Percentiles rank a stretch among this genome's conserved stretches.
Evolutionary conservation across 64 coral and sea anemone genomes (phyloP).

Genomic region (Orbicella faveolata): DNA sequence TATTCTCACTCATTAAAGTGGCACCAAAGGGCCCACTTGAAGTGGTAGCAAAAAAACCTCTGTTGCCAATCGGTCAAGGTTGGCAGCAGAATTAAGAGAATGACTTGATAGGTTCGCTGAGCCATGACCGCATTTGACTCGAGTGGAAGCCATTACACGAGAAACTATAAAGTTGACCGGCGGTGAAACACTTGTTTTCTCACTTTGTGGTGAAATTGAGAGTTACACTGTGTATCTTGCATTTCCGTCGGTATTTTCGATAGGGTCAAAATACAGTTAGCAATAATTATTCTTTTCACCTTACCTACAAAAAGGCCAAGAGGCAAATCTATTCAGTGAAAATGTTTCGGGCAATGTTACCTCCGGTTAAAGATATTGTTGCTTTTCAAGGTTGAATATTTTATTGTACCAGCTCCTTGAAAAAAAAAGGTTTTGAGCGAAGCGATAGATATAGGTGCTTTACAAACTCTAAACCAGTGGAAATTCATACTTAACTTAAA

Average conservation of each 20-base stretch:
- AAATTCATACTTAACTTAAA: no score
- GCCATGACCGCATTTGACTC: neutral
- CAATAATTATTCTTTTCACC: neutral
- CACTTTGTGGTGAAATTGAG: neutral
- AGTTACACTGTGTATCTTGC: neutral
- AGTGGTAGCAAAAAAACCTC: neutral
- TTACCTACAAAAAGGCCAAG: neutral
- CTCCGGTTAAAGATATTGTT: neutral
- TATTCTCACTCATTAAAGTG: neutral
- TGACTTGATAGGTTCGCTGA: neutral
- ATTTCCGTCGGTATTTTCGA: slow-evolving; percentile 35
- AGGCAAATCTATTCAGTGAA: no score
- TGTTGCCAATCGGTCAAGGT: neutral
- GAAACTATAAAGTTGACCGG: neutral
- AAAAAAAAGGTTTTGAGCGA: no score
- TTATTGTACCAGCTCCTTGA: no score
- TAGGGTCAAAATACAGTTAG: neutral
- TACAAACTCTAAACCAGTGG: no score
- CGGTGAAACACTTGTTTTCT: neutral
- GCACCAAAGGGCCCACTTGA: slow-evolving; percentile 1
- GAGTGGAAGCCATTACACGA: neutral
- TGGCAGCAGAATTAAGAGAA: neutral
- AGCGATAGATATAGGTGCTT: no score
- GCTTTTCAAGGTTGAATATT: no score
- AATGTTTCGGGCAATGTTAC: neutral